These are phyloP conservation scores for Diprion similis DNA, from an alignment of 1,140 invertebrate species.

Conservation along the genomic window DNA sequence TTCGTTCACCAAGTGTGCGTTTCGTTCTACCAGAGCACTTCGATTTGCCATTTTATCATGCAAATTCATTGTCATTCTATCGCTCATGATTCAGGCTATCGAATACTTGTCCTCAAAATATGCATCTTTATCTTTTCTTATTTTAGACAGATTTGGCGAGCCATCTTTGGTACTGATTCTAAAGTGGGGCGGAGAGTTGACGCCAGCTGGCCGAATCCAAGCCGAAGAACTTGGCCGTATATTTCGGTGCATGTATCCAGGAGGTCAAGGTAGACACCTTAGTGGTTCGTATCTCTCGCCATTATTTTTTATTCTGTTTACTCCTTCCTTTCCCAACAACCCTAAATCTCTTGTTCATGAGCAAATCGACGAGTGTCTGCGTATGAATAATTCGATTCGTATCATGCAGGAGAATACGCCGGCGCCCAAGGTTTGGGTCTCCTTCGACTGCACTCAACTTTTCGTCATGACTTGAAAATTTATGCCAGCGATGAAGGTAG, in stretches of 20 bases:
- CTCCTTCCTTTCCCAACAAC: slow-evolving; percentile 8
- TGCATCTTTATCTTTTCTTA: slow-evolving; percentile 30
- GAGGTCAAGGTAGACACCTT: slow-evolving; percentile 84
- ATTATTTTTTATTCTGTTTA: slow-evolving; percentile 41
- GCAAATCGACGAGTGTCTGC: slow-evolving; percentile 9
- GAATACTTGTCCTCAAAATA: not conserved
- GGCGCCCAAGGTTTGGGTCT: slow-evolving; percentile 92
- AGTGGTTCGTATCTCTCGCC: slow-evolving; percentile 69
- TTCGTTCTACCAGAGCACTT: not conserved
- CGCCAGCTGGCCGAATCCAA: slow-evolving; percentile 95
- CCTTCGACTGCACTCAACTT: slow-evolving; percentile 95
- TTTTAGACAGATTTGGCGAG: slow-evolving; percentile 80
- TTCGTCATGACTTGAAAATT: slow-evolving; percentile 98
- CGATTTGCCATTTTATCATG: not conserved
- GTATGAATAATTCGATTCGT: slow-evolving; percentile 32
- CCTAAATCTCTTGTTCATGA: slow-evolving; percentile 18
- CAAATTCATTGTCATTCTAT: not conserved
- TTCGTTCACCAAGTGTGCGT: not conserved
- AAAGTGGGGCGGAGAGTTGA: slow-evolving; percentile 99
- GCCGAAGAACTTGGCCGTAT: slow-evolving; percentile 97
- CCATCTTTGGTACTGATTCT: slow-evolving; percentile 94
- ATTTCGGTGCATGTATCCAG: slow-evolving; percentile 98
- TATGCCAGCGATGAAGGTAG: slow-evolving; percentile 99
- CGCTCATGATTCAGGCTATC: not conserved
- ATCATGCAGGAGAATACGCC: slow-evolving; percentile 79